A percentile compares a stretch with the other conserved stretches of the same genome.
Conservation (phyloP, 2,888 invertebrate genomes). For the Osmoderma eremita region DNA sequence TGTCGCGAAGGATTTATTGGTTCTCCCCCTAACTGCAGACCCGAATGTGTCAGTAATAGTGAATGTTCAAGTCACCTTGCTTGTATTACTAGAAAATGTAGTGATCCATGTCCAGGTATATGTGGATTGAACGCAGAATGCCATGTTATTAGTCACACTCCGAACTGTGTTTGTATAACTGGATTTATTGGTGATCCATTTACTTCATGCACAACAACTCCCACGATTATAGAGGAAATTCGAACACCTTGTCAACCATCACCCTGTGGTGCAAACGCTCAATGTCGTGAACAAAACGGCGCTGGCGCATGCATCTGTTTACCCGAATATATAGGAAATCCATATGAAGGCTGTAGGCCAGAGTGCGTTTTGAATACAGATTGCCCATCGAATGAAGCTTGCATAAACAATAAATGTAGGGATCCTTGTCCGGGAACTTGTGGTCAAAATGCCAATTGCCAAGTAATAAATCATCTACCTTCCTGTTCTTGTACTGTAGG, state of each 20-base stretch:
- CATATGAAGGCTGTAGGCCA: conserved; percentile 78
- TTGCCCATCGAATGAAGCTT: conserved; percentile 74
- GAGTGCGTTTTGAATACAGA: conserved; percentile 79
- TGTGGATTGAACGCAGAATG: conserved; percentile 81
- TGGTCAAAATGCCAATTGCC: conserved; percentile 75
- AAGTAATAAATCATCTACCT: conserved; percentile 78
- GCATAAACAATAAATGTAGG: conserved; percentile 77
- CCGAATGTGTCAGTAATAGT: conserved; percentile 82
- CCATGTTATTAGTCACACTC: conserved; percentile 78
- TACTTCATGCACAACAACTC: conserved; percentile 67
- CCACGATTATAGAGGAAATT: conserved; percentile 62
- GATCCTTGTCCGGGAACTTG: conserved; percentile 82
- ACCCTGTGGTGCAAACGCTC: conserved; percentile 77
- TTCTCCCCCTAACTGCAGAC: conserved; percentile 73
- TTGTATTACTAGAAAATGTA: conserved; percentile 79
- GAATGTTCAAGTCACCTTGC: conserved; percentile 80
- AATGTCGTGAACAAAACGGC: conserved; percentile 73
- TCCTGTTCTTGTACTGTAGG: conserved; percentile 74
- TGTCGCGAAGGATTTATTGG: conserved; percentile 76
- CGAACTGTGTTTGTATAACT: conserved; percentile 74
- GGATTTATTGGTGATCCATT: conserved; percentile 79
- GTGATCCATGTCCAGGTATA: conserved; percentile 81
- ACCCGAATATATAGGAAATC: conserved; percentile 73
- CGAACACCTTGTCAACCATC: conserved; percentile 71
- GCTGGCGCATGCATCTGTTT: conserved; percentile 75